Evolutionary conservation across 2,888 invertebrate genomes (phyloP), one percentile per base, ranked within the genome.

Genomic region (Bombylius discolor): DNA sequence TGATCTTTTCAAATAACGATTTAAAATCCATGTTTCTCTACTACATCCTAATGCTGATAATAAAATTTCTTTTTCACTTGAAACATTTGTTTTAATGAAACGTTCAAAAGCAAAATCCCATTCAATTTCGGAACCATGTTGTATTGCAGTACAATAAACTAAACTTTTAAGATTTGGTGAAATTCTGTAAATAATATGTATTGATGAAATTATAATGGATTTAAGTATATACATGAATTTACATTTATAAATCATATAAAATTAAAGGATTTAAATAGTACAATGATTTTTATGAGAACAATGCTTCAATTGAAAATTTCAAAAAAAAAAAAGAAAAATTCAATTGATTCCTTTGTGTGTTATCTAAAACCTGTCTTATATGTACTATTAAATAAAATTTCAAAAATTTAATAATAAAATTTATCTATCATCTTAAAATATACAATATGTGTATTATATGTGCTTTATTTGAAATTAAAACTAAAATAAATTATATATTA

Each of bases 31-130:
- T 0, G 86, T 83, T 62, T 92, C 85, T 56, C 84, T 77, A 0
- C 89, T 85, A 66, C 95, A 95, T 0, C 90, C 89, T 13, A 96
- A 75, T 0, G 89, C 85, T 7, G 79, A 79, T 13, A 94, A 76
- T 9, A 95, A 74, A 9, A 85, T 76, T 62, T 86, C 86, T 64
- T 89, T 83, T 69, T 95, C 94, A 0, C 87, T 84, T 0, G 89
- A 89, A 0, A 89, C 84, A 60, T 85, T 85, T 4, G 89, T 82
- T 5, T 79, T 80, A 45, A 80, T 70, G 68, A 89, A 94, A 39
- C 87, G 78, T 50, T 87, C 78, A 83, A 90, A 92, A 1, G 87
- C 85, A 69, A 94, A 95, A 60, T 88, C 81, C 95, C 95, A 96
- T 68, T 93, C 92, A 1, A 79, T 77, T 61, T 87, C 84, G 0